Base-by-base conservation (phyloP, 2,888 invertebrate genomes). In the Rhamnusium bicolor region DNA sequence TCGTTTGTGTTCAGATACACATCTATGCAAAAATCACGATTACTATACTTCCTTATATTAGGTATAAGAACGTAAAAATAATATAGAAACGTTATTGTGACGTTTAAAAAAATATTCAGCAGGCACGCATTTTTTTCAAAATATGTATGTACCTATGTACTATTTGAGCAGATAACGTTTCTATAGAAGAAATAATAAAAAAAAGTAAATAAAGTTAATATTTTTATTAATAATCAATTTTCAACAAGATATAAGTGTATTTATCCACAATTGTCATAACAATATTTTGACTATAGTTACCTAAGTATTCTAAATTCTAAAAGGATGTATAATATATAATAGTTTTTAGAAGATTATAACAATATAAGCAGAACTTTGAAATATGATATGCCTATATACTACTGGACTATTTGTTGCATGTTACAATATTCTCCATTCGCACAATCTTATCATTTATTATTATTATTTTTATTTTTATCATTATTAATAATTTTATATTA, bases 331-430 rank as follows among this genome's bases (percentile, higher is more conserved):
- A 78, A 77, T 77, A 78, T 83, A 80, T 81, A 76, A 76, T 75
- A 79, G 78, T 80, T 75, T 81, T 73, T 74, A 58, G 60, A 72
- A 67, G 65, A 56, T 76, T 56, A 74, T 77, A 75, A 73, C 72
- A 74, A 72, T 69, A 65, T 72, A 78, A 78, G 78, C 78, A 69
- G 75, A 70, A 76, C 69, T 72, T 69, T 71, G 74, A 75, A 76
- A 72, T 78, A 78, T 85, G 85, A 85, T 85, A 86, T 85, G 86
- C 86, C 86, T 86, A 86, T 80, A 75, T 53, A 73, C 85, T 86
- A 86, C 84, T 86, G 86, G 85, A 86, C 86, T 86, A 86, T 82
- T 82, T 84, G 77, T 74, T 79, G 75, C 74, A 60, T 70, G 58
- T 75, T 75, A 75, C 69, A 67, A 67, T 56, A 61, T 51, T 66